These are phyloP conservation scores for Volucella bombylans DNA, from an alignment of 2,888 invertebrate species.

Conservation along the genomic window DNA sequence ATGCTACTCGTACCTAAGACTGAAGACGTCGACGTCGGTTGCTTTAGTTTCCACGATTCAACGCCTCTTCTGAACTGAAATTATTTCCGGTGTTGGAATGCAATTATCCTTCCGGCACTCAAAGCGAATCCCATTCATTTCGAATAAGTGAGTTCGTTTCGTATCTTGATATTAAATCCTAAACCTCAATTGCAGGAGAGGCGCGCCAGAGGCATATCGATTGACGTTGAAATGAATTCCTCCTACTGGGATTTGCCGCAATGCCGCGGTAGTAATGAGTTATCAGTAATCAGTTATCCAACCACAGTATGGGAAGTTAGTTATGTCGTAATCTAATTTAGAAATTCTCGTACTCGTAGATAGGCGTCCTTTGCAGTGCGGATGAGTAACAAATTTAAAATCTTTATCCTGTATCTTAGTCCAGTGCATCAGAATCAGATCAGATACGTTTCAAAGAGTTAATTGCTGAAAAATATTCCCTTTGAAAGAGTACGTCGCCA, in stretches of 20 bases:
- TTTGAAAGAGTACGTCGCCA: no score
- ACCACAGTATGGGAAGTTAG: slow-evolving; percentile 17
- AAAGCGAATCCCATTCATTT: slow-evolving; percentile 47
- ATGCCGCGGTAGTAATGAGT: not conserved
- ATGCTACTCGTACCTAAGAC: slow-evolving; percentile 27
- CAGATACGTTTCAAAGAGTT: no score
- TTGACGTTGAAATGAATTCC: slow-evolving; percentile 10
- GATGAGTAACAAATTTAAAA: slow-evolving; percentile 34
- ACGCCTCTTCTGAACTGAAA: slow-evolving; percentile 46
- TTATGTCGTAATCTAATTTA: slow-evolving; percentile 48
- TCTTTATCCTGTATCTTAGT: no score
- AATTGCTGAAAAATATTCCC: no score
- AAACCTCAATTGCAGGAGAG: slow-evolving; percentile 46
- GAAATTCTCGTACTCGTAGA: not conserved
- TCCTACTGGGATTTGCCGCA: slow-evolving; percentile 6
- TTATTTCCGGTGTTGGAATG: slow-evolving; percentile 57
- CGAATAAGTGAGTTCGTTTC: slow-evolving; percentile 46
- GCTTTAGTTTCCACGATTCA: slow-evolving; percentile 33
- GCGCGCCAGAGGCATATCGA: slow-evolving; percentile 21
- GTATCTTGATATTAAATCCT: slow-evolving; percentile 52
- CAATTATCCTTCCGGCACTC: slow-evolving; percentile 60
- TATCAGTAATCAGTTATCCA: not conserved
- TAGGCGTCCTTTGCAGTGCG: slow-evolving; percentile 35
- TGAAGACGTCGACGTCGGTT: slow-evolving; percentile 21
- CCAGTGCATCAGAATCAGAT: no score